A percentile compares a stretch with the other conserved stretches of the same genome.
These are phyloP conservation scores for Heterodera schachtii DNA, from an alignment of 1,140 invertebrate genomes.

Conservation along the genomic window DNA sequence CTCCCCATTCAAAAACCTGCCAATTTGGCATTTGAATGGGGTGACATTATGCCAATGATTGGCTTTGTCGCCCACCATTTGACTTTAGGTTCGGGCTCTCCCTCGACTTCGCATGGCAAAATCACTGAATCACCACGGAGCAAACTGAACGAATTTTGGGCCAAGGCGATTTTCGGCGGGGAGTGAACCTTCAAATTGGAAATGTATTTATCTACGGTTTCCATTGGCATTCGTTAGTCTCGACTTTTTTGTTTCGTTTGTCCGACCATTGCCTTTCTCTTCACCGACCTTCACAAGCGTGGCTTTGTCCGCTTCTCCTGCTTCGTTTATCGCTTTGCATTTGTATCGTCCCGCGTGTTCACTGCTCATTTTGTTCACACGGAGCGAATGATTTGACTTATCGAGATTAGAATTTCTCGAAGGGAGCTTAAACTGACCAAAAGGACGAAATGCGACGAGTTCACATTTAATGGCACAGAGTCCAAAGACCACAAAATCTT, in stretches of 20 bases:
- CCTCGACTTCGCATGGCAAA: constrained; percentile 56
- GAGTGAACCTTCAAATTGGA: constrained; percentile 37
- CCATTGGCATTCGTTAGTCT: background rate
- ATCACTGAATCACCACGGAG: constrained; percentile 50
- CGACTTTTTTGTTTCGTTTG: too few species aligned
- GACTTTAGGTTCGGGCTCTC: constrained; percentile 52
- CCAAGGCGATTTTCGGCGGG: constrained; percentile 47
- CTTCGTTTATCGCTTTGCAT: constrained; percentile 61
- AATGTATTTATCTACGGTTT: constrained; percentile 22
- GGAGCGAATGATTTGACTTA: constrained; percentile 67
- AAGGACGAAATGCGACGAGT: constrained; percentile 64
- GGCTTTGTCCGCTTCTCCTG: constrained; percentile 52
- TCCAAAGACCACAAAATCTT: constrained; percentile 56
- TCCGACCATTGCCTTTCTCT: background rate
- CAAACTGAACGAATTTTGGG: constrained; percentile 55
- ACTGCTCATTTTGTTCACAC: constrained; percentile 66
- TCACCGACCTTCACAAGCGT: constrained; percentile 50
- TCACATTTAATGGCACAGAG: constrained; percentile 59
- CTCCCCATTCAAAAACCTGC: constrained; percentile 23
- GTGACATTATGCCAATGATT: background rate
- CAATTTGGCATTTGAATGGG: background rate
- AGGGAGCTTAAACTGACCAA: constrained; percentile 45
- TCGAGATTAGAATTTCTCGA: background rate
- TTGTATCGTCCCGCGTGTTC: constrained; percentile 66
- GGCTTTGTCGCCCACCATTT: constrained; percentile 42